Base-by-base conservation (phyloP, 2,888 invertebrate genomes). In the Zhuqinia jingwanae region DNA sequence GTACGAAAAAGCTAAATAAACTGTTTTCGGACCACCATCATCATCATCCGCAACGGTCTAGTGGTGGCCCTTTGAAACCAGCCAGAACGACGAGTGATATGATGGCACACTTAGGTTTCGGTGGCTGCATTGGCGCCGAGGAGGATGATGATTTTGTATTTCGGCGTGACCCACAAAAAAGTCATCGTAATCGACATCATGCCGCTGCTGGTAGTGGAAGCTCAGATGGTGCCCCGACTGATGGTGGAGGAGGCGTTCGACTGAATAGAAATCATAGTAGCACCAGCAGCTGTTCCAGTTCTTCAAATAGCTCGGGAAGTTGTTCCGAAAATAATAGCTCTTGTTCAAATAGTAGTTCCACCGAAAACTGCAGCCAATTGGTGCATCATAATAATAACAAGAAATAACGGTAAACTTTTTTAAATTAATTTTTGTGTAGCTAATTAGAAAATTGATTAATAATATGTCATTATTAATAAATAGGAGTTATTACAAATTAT, bases 201-300 rank as follows among this genome's bases (percentile, higher is more conserved):
- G 63, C 27, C n/a, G 78, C 80, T 25, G 56, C 36, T n/a, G 75
- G 79, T 17, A 42, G 68, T 17, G 27, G 13, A 22, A 47, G n/a
- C n/a, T 27, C 56, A 63, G 36, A 36, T 36, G 73, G 60, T 13
- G 47, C 45, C 5, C 27, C 36, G 20, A 30, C 65, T 50, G 85
- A 75, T 60, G 47, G 50, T 47, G 65, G 68, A 15, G 76, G 77
- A 22, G 76, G 77, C 30, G 53, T 77, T 25, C 83, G 87, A 83
- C 79, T 83, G 75, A 87, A 87, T 79, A 78, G 83, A n/a, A 87
- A 87, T 56, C 83, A 87, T 20, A 87, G 87, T 56, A 87, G 87
- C 45, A 87, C 87, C 20, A 87, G 87, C 63, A 87, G 87, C 75
- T 83, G 83, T 53, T 87, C 87, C n/a, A 87, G 83, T 56, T 79